phyloP scores from a whole-genome alignment of 1,140 invertebrate species.

The Zaprionus lachaisei region DNA sequence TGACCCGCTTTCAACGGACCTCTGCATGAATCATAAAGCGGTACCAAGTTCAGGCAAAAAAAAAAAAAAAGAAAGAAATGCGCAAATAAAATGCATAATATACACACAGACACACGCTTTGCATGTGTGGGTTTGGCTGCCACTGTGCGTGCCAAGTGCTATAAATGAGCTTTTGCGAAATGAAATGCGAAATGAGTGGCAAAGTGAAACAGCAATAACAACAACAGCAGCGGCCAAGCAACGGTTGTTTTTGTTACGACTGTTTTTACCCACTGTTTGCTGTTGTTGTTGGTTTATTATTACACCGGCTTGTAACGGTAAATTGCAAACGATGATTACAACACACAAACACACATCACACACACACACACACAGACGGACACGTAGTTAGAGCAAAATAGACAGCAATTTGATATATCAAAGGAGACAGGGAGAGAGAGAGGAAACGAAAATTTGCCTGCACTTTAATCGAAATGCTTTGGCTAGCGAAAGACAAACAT shows the following conservation, averaged over 20 bases:
- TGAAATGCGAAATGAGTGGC: slow-evolving; percentile 40
- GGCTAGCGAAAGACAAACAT: slow-evolving; percentile 36
- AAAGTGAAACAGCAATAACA: slow-evolving; percentile 32
- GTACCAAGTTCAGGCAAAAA: slow-evolving; percentile 69
- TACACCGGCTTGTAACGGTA: slow-evolving; percentile 68
- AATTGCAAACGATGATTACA: slow-evolving; percentile 66
- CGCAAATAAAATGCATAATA: slow-evolving; percentile 60
- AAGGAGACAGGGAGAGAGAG: slow-evolving; percentile 29
- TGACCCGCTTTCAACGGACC: slow-evolving; percentile 62
- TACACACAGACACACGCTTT: slow-evolving; percentile 1
- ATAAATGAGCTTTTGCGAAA: slow-evolving; percentile 51
- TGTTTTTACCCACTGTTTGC: slow-evolving; percentile 17
- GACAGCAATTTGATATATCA: slow-evolving; percentile 22
- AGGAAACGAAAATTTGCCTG: slow-evolving; percentile 66
- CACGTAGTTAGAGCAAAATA: slow-evolving; percentile 22
- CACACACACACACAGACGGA: neutral
- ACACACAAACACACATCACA: slow-evolving; percentile 35
- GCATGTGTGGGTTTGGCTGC: slow-evolving; percentile 13
- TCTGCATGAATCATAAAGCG: slow-evolving; percentile 72
- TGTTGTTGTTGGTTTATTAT: slow-evolving; percentile 51
- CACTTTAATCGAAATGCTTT: slow-evolving; percentile 69
- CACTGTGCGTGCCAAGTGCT: slow-evolving; percentile 53
- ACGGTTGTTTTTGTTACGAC: slow-evolving; percentile 28
- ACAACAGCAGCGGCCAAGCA: slow-evolving; percentile 21
- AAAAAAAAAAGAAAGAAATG: slow-evolving; percentile 35